Evolutionary conservation across 2,888 invertebrate genomes (phyloP).

Genomic region (Cryptus armator): DNA sequence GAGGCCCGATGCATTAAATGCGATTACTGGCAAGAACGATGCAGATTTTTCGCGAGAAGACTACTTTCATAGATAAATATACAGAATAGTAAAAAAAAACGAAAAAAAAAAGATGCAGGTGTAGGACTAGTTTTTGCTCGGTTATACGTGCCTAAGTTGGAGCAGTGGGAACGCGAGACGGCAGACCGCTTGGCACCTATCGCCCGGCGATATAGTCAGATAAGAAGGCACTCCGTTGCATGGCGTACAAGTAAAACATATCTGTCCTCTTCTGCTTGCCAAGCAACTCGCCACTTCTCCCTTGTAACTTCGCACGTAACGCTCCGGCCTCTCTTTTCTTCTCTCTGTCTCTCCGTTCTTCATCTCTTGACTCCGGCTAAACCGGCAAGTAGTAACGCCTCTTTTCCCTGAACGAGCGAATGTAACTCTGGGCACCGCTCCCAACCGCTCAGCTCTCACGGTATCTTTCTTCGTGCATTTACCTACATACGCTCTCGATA

Average conservation of each 20-base stretch:
- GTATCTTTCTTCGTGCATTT: conserved; percentile 37
- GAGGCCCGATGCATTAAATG: not conserved
- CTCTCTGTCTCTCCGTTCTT: not conserved
- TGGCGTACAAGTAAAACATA: conserved; percentile 8
- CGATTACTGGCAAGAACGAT: not conserved
- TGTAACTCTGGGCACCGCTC: conserved; percentile 34
- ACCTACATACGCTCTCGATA: conserved; percentile 1
- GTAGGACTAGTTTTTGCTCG: conserved; percentile 77
- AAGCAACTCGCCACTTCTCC: conserved; percentile 18
- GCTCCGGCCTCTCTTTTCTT: not conserved
- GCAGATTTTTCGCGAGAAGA: not conserved
- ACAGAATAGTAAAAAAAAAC: not conserved
- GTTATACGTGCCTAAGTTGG: conserved; percentile 8
- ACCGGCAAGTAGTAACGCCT: conserved; percentile 39
- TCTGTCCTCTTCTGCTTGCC: conserved; percentile 34
- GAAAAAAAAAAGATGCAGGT: not conserved
- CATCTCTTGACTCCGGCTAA: conserved; percentile 8
- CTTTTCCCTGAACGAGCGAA: conserved; percentile 40
- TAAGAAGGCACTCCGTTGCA: conserved; percentile 45
- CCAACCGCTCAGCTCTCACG: conserved; percentile 38
- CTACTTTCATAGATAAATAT: not conserved
- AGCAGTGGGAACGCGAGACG: conserved; percentile 58
- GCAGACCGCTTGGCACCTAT: conserved; percentile 82
- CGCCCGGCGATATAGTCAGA: conserved; percentile 36
- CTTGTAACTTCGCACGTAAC: conserved; percentile 41